phyloP scores from a whole-genome alignment of 2,797 vertebrate species.

The Mycteria americana region DNA sequence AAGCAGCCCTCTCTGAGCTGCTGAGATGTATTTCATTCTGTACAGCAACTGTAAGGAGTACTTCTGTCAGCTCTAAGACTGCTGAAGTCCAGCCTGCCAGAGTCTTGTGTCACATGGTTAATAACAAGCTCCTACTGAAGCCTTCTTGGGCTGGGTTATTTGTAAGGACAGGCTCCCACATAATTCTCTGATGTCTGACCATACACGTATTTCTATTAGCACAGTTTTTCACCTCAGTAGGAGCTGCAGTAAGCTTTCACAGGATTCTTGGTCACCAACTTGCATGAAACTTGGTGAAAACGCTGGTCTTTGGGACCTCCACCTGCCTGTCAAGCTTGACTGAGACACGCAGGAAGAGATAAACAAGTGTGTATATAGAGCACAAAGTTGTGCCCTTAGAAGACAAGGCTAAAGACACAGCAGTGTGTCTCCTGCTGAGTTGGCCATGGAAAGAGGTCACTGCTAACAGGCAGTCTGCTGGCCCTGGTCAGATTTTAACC shows the following conservation, averaged over 20 bases:
- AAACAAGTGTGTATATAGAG: neutral
- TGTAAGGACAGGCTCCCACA: neutral
- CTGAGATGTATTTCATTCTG: neutral
- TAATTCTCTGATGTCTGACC: neutral
- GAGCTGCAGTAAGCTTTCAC: neutral
- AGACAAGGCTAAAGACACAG: neutral
- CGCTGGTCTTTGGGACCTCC: neutral
- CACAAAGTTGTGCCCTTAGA: neutral
- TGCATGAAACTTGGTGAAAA: neutral
- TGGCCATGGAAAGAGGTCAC: neutral
- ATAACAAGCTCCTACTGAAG: neutral
- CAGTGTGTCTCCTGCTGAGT: neutral
- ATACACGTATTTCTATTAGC: neutral
- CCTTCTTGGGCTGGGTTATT: neutral
- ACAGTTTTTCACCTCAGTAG: neutral
- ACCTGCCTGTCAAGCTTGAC: neutral
- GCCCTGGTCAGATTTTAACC: neutral
- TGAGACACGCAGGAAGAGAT: neutral
- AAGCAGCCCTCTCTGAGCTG: neutral
- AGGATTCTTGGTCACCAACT: neutral
- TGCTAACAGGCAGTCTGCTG: neutral
- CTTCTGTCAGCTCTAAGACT: neutral
- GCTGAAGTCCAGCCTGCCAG: neutral
- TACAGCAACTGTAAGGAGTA: neutral
- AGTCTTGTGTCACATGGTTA: neutral